These are phyloP conservation scores for Podiceps cristatus DNA, from an alignment of 2,113 vertebrate species.

Conservation along the genomic window DNA sequence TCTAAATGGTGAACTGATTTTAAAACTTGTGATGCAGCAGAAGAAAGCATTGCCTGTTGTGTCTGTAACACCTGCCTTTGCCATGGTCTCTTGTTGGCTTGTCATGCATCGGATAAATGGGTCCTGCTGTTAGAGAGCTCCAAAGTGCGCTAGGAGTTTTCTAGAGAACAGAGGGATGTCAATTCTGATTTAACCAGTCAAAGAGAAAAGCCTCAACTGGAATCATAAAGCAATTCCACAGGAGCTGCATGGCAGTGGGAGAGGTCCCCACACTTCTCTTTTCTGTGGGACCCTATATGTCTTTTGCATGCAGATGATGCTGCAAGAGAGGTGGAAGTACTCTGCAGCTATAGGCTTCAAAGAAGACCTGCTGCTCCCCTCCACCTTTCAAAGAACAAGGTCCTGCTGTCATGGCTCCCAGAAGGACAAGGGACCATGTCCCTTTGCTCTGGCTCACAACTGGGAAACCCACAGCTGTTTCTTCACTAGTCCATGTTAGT, in stretches of 20 bases:
- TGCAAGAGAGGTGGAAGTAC: not conserved
- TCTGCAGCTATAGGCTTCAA: not conserved
- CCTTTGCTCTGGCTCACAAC: not conserved
- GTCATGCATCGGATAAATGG: not conserved
- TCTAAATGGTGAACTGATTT: not conserved
- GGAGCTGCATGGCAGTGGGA: not conserved
- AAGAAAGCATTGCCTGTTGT: not conserved
- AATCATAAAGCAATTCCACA: not conserved
- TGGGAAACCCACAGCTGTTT: not conserved
- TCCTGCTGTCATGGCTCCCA: not conserved
- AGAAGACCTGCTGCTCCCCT: not conserved
- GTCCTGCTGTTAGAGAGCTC: not conserved
- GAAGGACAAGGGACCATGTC: not conserved
- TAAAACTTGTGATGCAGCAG: not conserved
- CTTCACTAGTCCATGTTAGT: not conserved
- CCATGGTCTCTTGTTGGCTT: not conserved
- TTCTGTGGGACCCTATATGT: not conserved
- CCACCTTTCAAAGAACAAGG: not conserved
- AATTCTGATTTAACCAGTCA: not conserved
- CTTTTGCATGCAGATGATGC: not conserved
- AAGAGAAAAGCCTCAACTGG: not conserved
- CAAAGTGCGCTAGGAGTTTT: not conserved
- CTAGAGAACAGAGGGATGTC: not conserved
- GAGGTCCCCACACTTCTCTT: not conserved
- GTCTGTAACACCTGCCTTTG: not conserved